A percentile compares a stretch with the other conserved stretches of the same genome.
These are phyloP conservation scores for Caenorhabditis japonica DNA, from an alignment of 2,888 invertebrate species.

Conservation along the genomic window DNA sequence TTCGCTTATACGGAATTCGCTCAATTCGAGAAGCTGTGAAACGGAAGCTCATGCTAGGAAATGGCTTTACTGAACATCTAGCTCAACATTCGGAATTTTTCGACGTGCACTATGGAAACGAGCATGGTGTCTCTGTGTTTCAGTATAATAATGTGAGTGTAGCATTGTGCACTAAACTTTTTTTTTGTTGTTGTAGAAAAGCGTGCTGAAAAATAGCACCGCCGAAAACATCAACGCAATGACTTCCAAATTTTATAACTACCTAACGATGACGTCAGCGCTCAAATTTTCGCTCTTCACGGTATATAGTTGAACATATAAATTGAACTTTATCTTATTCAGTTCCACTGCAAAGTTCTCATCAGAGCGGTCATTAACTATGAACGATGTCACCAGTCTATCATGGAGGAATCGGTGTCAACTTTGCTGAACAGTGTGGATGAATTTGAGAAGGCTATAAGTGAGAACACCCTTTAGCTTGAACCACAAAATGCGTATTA, in stretches of 20 bases:
- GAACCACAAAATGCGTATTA: too few relatives aligned
- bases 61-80: slow-evolving; percentile 31
- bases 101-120: slow-evolving; percentile 33
- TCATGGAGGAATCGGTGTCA: slow-evolving; percentile 54
- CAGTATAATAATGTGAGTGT: slow-evolving; percentile 45
- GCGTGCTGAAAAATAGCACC: background rate
- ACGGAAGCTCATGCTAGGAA: slow-evolving; percentile 43
- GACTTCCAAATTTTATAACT: slow-evolving; percentile 49
- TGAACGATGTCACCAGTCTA: slow-evolving; percentile 40
- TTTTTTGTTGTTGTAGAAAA: background rate
- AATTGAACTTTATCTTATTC: background rate
- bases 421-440: slow-evolving; percentile 49
- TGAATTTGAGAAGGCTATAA: slow-evolving; percentile 49
- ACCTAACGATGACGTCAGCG: slow-evolving; percentile 14
- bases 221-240: slow-evolving; percentile 24
- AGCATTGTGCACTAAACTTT: background rate
- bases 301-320: slow-evolving; percentile 3
- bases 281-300: slow-evolving; percentile 39
- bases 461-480: slow-evolving; percentile 11
- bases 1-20: slow-evolving; percentile 41
- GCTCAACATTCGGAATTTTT: slow-evolving; percentile 41
- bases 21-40: slow-evolving; percentile 42
- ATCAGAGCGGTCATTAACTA: slow-evolving; percentile 46
- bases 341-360: slow-evolving; percentile 40
- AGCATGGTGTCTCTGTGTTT: slow-evolving; percentile 45